Evolutionary conservation across 2,113 vertebrate species (phyloP), one percentile per base, ranked within the genome.

Genomic region (Tragelaphus imberbis): DNA sequence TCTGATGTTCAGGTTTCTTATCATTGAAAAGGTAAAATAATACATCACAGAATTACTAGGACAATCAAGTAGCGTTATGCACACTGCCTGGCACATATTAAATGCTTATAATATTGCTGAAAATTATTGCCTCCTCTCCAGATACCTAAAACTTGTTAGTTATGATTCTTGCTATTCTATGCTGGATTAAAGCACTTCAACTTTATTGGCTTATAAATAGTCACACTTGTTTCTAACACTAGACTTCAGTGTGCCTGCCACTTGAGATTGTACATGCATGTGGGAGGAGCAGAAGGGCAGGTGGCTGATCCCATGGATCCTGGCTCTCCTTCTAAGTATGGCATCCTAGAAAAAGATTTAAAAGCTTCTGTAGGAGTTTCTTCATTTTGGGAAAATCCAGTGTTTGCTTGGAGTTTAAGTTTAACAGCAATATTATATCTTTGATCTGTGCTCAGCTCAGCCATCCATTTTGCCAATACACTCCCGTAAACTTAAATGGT

Each of bases 121-220:
- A 63, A 93, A 51, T 71, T 71, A 68, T 30, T 92, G 47, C 28
- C 27, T 96, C 33, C 14, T 88, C 49, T 90, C 87, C 44, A 58
- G 84, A 65, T 44, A 27, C 30, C 47, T 94, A 81, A 90, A 61
- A 53, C 84, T 77, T 49, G 36, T 71, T 61, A 36, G 61, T 51
- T 84, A 27, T 53, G 12, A 27, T 84, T 88, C 63, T 92, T 93
- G 44, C 33, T 28, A 30, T 47, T 28, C 53, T 85, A n/a, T 4
- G 2, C 75, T 75, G 77, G 40, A 87, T 84, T 25, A 71, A 95
- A 75, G 44, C 53, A 28, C 30, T 79, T 95, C 49, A 3, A 3
- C 68, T 93, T 89, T 90, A 77, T 92, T 88, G 92, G n/a, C 87
- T 96, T 90, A 82, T 65, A 94, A 88, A 55, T 81, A 96, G 80